Evolutionary conservation across 2,797 vertebrate species (phyloP).

Genomic region (Diglossa cyanea): DNA sequence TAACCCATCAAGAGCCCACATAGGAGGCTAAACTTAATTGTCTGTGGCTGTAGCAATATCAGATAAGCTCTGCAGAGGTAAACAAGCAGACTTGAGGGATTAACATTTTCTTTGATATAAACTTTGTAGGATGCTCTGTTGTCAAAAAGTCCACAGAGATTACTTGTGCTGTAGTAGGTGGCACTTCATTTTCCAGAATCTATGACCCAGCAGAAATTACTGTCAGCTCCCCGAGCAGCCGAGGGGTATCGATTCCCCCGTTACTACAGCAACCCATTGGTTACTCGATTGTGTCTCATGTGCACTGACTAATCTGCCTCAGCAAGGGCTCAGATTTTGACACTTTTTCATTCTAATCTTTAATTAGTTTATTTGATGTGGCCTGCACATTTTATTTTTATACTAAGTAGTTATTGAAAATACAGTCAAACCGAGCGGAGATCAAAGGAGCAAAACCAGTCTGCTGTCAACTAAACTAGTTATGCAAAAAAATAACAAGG

Average conservation of each 20-base stretch:
- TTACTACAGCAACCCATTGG: conserved; percentile 80
- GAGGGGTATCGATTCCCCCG: conserved; percentile 74
- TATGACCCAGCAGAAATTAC: conserved; percentile 83
- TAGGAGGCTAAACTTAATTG: conserved; percentile 13
- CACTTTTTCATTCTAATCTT: conserved; percentile 78
- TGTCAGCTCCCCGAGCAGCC: conserved; percentile 76
- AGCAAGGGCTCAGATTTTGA: conserved; percentile 70
- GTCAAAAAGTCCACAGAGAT: conserved; percentile 57
- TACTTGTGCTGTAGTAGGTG: conserved; percentile 66
- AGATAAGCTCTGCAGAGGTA: conserved; percentile 24
- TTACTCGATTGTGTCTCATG: conserved; percentile 68
- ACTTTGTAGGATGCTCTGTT: conserved; percentile 54
- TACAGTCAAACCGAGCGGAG: conserved; percentile 50
- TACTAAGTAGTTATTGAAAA: conserved; percentile 72
- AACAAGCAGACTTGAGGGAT: conserved; percentile 43
- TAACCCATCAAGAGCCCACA: not conserved
- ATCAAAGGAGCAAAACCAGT: conserved; percentile 61
- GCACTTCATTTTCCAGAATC: conserved; percentile 74
- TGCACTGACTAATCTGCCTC: conserved; percentile 72
- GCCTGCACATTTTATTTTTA: conserved; percentile 72
- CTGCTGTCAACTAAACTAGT: conserved; percentile 42
- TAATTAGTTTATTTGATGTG: conserved; percentile 79
- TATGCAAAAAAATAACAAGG: conserved; percentile 22
- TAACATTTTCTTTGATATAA: conserved; percentile 66
- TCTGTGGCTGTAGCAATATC: conserved; percentile 36